phyloP scores from a whole-genome alignment of 2,888 invertebrate species.

The Drosophila rubida region DNA sequence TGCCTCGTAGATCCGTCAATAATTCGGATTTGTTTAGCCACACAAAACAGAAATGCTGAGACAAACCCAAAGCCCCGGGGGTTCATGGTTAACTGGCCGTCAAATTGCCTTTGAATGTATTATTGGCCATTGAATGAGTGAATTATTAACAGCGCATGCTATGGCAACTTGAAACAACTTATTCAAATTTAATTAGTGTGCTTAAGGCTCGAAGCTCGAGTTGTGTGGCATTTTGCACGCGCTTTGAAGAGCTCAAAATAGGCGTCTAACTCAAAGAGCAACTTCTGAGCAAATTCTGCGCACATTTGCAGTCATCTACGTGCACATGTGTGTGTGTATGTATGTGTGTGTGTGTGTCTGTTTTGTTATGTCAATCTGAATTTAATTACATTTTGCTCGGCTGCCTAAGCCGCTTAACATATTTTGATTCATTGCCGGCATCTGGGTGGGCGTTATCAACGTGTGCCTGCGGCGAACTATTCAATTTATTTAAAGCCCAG shows the following conservation, averaged over 20 bases:
- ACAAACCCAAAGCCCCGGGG: background rate
- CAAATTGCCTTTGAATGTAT: background rate
- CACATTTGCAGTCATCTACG: background rate
- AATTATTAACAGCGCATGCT: background rate
- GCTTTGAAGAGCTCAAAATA: conserved; percentile 4
- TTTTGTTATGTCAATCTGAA: conserved; percentile 31
- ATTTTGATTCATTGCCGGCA: conserved; percentile 45
- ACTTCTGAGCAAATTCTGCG: background rate
- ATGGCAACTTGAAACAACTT: conserved; percentile 8
- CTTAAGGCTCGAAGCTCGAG: background rate
- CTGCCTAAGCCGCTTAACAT: conserved; percentile 43
- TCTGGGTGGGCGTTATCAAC: conserved; percentile 47
- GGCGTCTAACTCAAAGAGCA: conserved; percentile 2
- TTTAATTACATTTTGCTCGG: conserved; percentile 50
- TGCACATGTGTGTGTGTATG: background rate
- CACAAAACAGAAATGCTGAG: background rate
- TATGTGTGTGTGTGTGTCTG: background rate
- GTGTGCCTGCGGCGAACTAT: background rate
- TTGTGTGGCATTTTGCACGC: background rate
- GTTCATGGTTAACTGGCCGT: background rate
- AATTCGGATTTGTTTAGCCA: background rate
- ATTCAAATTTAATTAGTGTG: conserved; percentile 45
- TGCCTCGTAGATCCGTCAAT: background rate
- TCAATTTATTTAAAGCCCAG: conserved; percentile 12
- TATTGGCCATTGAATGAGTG: conserved; percentile 10